phyloP scores from a whole-genome alignment of 1,140 invertebrate genomes.

The Eurosta solidaginis region DNA sequence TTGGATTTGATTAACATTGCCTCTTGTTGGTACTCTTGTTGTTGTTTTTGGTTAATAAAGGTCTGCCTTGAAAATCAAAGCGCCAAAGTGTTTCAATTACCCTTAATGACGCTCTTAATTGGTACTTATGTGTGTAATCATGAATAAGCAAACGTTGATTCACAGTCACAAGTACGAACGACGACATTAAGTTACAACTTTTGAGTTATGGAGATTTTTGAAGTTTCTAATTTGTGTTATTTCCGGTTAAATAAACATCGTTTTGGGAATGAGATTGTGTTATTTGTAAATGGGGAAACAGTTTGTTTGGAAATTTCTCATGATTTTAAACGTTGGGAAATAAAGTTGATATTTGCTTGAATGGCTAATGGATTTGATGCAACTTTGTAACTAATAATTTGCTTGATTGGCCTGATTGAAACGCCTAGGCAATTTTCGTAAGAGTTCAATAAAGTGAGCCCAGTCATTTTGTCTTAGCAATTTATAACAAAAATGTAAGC shows the following conservation, averaged over 20 bases:
- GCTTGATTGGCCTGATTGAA: no score
- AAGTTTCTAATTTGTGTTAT: conserved; percentile 18
- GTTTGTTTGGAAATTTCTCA: no score
- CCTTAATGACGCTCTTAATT: conserved; percentile 23
- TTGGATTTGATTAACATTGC: conserved; percentile 2
- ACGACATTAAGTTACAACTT: conserved; percentile 6
- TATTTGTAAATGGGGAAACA: background rate
- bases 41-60: background rate
- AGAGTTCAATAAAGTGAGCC: no score
- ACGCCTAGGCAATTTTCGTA: no score
- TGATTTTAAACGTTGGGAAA: no score
- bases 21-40: background rate
- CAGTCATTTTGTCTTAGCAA: no score
- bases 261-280: background rate
- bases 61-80: conserved; percentile 14
- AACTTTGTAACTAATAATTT: no score
- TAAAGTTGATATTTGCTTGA: background rate
- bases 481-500: no score
- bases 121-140: background rate
- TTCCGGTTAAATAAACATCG: conserved; percentile 16
- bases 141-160: conserved; percentile 8
- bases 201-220: background rate
- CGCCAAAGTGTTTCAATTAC: conserved; percentile 15
- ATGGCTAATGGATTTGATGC: background rate
- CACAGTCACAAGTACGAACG: no score